Base-by-base conservation (phyloP, 2,888 invertebrate genomes). In the Slavum lentiscoides region DNA sequence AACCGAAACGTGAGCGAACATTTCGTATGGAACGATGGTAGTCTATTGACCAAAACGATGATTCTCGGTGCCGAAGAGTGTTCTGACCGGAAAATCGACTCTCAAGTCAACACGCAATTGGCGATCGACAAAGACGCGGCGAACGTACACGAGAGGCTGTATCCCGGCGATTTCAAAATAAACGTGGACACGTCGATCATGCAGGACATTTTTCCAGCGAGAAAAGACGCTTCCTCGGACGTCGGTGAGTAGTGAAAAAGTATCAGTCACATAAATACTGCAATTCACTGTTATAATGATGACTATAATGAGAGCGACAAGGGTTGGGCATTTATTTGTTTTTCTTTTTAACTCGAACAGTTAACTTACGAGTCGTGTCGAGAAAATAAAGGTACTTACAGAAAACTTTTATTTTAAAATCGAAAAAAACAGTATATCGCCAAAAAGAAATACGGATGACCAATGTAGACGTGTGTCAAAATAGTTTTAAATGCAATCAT, bases 131-230 rank as follows among this genome's bases (percentile, higher is more conserved):
- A 64, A 58, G 64, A 72, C 55, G 64, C 21, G 8, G 21, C 19
- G 6, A 58, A n/a, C 23, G 19, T 13, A 0, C 39, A 43, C 5
- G 72, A 80, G 30, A 80, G 66, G 8, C 53, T 80, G 19, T 80
- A 80, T 80, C 80, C 80, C 1, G 80, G 80, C 0, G 80, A 80
- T 72, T 80, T 80, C n/a, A 23, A n/a, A 72, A 72, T 72, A 58
- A 5, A 19, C 13, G 70, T 64, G 9, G 23, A 66, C 0, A 39
- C 64, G 8, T 55, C 64, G 0, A 8, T 80, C 23, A 37, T 80
- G 1, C 11, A 17, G 6, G 64, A 43, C 5, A 21, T 77, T 13
- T 13, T 49, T 13, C 49, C 49, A 11, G 13, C 11, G 49, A 49
- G 11, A 49, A 49, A 15, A n/a, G 19, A n/a, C n/a, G n/a, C 17